These are phyloP conservation scores for Panagrolaimus sp. DNA, from an alignment of 1,140 invertebrate species.

Conservation along the genomic window DNA sequence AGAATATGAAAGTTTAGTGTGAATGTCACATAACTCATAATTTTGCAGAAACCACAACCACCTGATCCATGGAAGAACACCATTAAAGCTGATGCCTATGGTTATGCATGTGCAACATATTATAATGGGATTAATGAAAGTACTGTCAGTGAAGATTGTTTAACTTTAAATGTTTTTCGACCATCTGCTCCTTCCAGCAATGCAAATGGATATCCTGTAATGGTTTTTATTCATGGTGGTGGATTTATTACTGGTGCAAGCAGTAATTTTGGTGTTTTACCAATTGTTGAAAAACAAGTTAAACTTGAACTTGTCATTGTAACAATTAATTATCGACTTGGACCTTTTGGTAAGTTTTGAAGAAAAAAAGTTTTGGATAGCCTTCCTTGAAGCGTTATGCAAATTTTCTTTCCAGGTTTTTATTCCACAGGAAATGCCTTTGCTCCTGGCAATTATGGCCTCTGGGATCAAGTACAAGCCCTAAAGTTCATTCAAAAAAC, in stretches of 20 bases:
- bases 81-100: slow-evolving; percentile 5
- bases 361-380: too few relatives aligned
- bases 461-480: slow-evolving; percentile 28
- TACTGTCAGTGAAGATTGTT: slow-evolving; percentile 76
- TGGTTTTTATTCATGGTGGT: slow-evolving; percentile 49
- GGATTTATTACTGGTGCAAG: slow-evolving; percentile 12
- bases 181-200: slow-evolving; percentile 60
- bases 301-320: slow-evolving; percentile 34
- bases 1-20: too few relatives aligned
- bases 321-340: slow-evolving; percentile 45
- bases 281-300: slow-evolving; percentile 35
- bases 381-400: too few relatives aligned
- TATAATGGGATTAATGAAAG: background rate
- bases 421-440: slow-evolving; percentile 10
- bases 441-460: slow-evolving; percentile 16
- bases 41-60: slow-evolving; percentile 16
- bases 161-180: slow-evolving; percentile 88
- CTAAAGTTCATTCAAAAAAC: slow-evolving; percentile 44
- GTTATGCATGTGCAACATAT: slow-evolving; percentile 1
- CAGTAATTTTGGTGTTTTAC: slow-evolving; percentile 22
- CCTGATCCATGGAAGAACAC: slow-evolving; percentile 14
- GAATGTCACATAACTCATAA: background rate
- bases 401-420: slow-evolving; percentile 14
- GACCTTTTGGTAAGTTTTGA: slow-evolving; percentile 26
- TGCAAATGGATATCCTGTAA: slow-evolving; percentile 36